Percentiles rank a stretch among this genome's conserved stretches.
Conservation (phyloP, 2,113 vertebrate genomes). For the Stercorarius parasiticus region DNA sequence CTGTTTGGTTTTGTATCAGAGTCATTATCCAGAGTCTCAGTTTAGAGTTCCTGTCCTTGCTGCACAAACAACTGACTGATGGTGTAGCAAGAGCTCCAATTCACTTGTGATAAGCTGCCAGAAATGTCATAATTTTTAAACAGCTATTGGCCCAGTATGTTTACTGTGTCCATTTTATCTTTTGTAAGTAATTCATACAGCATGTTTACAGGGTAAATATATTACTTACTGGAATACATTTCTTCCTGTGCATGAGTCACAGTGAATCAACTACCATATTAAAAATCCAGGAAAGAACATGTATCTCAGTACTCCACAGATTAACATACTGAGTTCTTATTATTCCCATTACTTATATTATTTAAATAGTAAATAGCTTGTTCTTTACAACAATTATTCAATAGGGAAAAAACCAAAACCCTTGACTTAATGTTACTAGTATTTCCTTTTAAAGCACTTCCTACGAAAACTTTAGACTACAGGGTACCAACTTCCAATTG, state of each 20-base stretch:
- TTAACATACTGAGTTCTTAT: neutral
- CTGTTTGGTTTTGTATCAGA: neutral
- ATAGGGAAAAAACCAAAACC: neutral
- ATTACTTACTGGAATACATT: neutral
- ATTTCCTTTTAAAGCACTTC: neutral
- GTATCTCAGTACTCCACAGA: neutral
- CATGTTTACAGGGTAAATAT: neutral
- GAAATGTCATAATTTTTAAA: neutral
- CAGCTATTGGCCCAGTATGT: neutral
- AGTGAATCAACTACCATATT: neutral
- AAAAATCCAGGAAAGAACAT: neutral
- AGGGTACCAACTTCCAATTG: neutral
- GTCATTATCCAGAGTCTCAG: neutral
- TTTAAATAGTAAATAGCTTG: neutral
- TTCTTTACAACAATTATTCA: neutral
- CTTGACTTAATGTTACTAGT: neutral
- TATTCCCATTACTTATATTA: neutral
- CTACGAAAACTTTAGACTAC: neutral
- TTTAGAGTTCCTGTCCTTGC: neutral
- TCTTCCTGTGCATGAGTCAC: constrained; percentile 1
- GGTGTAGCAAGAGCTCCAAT: neutral
- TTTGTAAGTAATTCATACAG: neutral
- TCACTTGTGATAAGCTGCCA: neutral
- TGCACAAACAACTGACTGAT: neutral
- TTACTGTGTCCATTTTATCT: neutral